phyloP scores from a whole-genome alignment of 2,797 vertebrate genomes.

The Merluccius polli region DNA sequence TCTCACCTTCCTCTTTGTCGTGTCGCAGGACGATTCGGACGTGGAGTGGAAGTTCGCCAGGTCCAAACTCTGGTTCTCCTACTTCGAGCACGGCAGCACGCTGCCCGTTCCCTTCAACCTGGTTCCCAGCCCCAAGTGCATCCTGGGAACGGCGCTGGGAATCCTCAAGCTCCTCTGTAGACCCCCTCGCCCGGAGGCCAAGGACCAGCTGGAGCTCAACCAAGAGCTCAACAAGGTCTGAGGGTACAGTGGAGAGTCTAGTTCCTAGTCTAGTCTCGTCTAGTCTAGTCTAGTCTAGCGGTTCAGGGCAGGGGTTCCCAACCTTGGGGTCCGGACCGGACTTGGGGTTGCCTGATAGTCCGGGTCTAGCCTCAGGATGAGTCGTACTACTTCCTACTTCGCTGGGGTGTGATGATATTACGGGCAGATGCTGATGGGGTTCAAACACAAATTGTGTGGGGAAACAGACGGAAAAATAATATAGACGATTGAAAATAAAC shows the following conservation, averaged over 20 bases:
- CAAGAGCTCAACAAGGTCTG: conserved; percentile 14
- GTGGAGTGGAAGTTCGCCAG: conserved; percentile 98
- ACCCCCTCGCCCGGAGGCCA: conserved; percentile 28
- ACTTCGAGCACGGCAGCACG: conserved; percentile 88
- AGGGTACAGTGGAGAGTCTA: background rate
- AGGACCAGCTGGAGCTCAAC: conserved; percentile 20
- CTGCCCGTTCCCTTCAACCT: conserved; percentile 94
- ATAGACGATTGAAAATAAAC: no score
- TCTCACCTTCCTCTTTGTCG: background rate
- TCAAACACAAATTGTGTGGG: no score
- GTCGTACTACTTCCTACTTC: no score
- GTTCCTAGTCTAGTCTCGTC: background rate
- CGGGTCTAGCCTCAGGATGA: no score
- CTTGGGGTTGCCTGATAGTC: background rate
- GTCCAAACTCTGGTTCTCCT: conserved; percentile 94
- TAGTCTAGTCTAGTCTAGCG: background rate
- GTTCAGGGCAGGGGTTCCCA: background rate
- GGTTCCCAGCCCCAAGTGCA: conserved; percentile 85
- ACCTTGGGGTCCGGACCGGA: no score
- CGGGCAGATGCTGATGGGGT: no score
- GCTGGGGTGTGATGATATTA: no score
- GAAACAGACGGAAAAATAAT: no score
- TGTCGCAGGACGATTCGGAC: conserved; percentile 85
- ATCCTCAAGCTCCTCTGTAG: conserved; percentile 45
- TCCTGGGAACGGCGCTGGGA: conserved; percentile 57